Percentiles rank a stretch among this genome's conserved stretches.
Evolutionary conservation across 2,888 invertebrate genomes (phyloP).

Genomic region (Yponomeuta sedellus): DNA sequence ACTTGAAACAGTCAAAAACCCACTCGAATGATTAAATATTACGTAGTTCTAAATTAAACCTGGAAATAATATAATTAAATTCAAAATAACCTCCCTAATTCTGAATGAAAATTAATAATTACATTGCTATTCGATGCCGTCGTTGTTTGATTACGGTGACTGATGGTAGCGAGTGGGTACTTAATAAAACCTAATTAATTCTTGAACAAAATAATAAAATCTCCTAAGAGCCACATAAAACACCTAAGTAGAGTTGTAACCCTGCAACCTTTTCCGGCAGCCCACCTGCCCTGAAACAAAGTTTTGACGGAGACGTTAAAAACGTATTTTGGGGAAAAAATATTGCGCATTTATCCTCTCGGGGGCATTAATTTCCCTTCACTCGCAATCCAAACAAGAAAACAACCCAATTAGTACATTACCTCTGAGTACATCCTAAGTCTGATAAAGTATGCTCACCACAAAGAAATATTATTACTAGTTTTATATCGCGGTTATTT

Average conservation of each 20-base stretch:
- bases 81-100: constrained; percentile 58
- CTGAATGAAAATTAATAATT: constrained; percentile 66
- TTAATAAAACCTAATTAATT: neutral
- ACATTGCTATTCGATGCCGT: constrained; percentile 33
- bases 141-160: neutral
- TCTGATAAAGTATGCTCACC: constrained; percentile 6
- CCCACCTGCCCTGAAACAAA: constrained; percentile 60
- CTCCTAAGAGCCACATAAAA: constrained; percentile 28
- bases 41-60: constrained; percentile 70
- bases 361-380: constrained; percentile 66
- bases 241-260: constrained; percentile 20
- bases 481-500: too few relatives aligned
- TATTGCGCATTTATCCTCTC: constrained; percentile 63
- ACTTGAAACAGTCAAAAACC: neutral
- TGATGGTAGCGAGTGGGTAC: neutral
- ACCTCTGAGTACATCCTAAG: constrained; percentile 41
- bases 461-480: neutral
- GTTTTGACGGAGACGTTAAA: constrained; percentile 57
- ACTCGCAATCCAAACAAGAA: constrained; percentile 49
- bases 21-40: constrained; percentile 54
- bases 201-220: neutral
- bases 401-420: constrained; percentile 48
- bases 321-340: constrained; percentile 56
- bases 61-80: constrained; percentile 62
- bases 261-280: constrained; percentile 32